Base-by-base conservation (phyloP, 2,888 invertebrate genomes). In the Drosophila recens region DNA sequence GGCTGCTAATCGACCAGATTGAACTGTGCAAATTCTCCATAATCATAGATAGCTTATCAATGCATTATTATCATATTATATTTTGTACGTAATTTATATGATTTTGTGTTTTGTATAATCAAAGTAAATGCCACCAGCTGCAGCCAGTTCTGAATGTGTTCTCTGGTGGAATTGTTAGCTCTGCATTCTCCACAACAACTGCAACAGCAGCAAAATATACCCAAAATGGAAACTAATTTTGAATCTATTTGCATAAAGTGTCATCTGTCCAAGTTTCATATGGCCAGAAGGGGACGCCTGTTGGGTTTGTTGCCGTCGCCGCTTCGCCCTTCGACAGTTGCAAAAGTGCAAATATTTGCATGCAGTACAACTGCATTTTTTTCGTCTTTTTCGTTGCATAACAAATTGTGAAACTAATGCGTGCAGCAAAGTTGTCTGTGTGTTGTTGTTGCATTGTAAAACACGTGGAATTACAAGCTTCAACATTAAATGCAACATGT, bases 181-280 rank as follows among this genome's bases (percentile, higher is more conserved):
- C 11, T 63, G 49, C 6, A 54, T 67, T 54, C 27, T 27, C n/a
- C 38, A 34, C 10, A 45, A 45, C 36, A 58, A 27, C 10, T 34
- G 43, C 27, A 27, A 27, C 5, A 27, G 17, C 13, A 49, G 40
- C 36, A 36, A 20, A 43, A 36, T 49, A 52, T 46, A 45, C 42
- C 43, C 65, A 68, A 85, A 87, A 87, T 74, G 78, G 80, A 90
- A 90, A 90, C 88, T 90, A 88, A 90, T 91, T 91, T 90, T 80
- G 74, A 86, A 90, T 82, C 72, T 77, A 91, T 90, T 90, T 90
- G 82, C 91, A 90, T 91, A 90, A 89, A 90, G 78, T 82, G 89
- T 80, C 85, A 88, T 83, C 87, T 89, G 90, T 76, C 81, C 68
- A 68, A 77, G 77, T 75, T 86, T 58, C 62, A 58, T 73, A 43